Base-by-base conservation (phyloP, 2,797 vertebrate genomes). In the Graptemys geographica region DNA sequence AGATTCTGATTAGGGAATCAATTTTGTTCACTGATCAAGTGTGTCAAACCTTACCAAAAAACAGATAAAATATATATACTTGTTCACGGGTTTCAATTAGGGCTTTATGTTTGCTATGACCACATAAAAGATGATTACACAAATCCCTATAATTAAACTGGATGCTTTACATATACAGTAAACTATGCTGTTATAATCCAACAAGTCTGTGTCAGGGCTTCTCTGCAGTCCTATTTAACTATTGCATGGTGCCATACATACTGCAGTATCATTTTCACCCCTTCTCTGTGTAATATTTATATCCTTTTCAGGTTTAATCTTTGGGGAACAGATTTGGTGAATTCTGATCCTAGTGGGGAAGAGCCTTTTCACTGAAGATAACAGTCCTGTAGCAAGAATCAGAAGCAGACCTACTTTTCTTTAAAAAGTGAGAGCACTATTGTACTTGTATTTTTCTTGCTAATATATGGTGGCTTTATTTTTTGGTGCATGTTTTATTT, bases 1-100 rank as follows among this genome's bases (percentile, higher is more conserved):
- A 5, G 13, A 95, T 85, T 84, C 84, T 55, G 84, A 89, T 49
- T 2, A 86, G 86, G 88, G 94, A 80, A 96, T 89, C 81, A 84
- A 88, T 78, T 84, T 87, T 78, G 52, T 92, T 94, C 57, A 18
- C 56, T 0, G 74, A 80, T 41, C 86, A 27, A 27, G 59, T 47
- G 76, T 84, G 53, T 78, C 5, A 37, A 74, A 27, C 83, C 51
- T 76, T 33, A 2, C 23, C 3, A 79, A 57, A 79, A 19, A 57
- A 31, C 10, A 12, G 9, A 49, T 47, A 16, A 8, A 0, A 33
- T 53, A 57, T 25, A 6, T 3, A 1, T 1, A 6, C 87, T 86
- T 79, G 83, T 82, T 79, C 8, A 1, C 2, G 4, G 84, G 81
- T 90, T 94, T 89, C 81, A 7, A 78, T 15, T 62, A 5, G 16